Evolutionary conservation across 2,888 invertebrate genomes (phyloP).

Genomic region (Myopa tessellatipennis): DNA sequence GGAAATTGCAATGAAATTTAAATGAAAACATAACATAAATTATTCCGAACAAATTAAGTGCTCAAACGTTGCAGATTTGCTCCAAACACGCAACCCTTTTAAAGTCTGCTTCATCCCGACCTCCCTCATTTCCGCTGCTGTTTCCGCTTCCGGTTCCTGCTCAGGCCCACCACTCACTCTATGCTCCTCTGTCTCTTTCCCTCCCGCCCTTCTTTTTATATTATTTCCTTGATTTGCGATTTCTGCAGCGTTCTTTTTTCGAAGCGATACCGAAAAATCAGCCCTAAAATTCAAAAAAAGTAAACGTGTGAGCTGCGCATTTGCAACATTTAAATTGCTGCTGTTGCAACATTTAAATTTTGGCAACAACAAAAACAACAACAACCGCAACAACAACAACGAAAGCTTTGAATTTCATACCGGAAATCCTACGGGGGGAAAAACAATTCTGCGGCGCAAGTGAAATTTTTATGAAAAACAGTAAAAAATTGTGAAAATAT

Average conservation of each 20-base stretch:
- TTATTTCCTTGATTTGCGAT: constrained; percentile 22
- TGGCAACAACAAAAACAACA: not conserved
- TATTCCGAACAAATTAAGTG: not conserved
- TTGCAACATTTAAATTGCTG: not conserved
- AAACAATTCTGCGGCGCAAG: not conserved
- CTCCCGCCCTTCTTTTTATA: not conserved
- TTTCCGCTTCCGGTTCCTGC: not conserved
- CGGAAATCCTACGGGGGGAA: not conserved
- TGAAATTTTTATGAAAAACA: not conserved
- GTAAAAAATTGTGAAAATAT: not conserved
- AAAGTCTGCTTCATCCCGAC: not conserved
- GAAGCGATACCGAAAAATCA: not conserved
- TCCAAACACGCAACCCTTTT: not conserved
- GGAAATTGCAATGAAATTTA: not conserved
- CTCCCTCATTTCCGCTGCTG: constrained; percentile 6
- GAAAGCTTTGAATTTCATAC: not conserved
- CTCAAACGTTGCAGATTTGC: not conserved
- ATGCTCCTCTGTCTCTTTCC: not conserved
- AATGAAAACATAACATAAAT: not conserved
- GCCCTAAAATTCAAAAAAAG: not conserved
- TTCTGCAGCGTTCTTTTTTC: not conserved
- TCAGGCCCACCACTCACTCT: not conserved
- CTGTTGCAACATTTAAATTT: constrained; percentile 11
- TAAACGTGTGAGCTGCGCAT: not conserved
- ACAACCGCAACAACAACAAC: constrained; percentile 19